These are phyloP conservation scores for Battus philenor DNA, from an alignment of 1,140 invertebrate genomes.

Conservation along the genomic window DNA sequence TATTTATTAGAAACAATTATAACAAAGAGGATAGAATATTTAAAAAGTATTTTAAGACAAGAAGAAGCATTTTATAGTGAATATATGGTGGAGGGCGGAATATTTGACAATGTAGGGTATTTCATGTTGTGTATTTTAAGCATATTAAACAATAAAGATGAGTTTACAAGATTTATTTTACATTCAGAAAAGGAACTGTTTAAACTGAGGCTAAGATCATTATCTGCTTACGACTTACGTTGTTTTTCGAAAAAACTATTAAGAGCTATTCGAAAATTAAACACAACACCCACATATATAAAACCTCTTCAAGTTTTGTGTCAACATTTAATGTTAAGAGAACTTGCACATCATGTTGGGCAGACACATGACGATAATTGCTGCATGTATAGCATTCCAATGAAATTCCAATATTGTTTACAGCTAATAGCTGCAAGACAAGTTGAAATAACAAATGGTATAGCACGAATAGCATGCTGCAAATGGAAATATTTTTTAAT, in stretches of 20 bases:
- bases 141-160: slow-evolving; percentile 33
- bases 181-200: slow-evolving; percentile 49
- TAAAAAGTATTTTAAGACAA: slow-evolving; percentile 43
- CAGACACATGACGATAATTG: slow-evolving; percentile 38
- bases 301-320: slow-evolving; percentile 39
- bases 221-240: slow-evolving; percentile 49
- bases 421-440: slow-evolving; percentile 70
- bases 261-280: slow-evolving; percentile 40
- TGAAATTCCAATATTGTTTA: slow-evolving; percentile 74
- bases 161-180: slow-evolving; percentile 40
- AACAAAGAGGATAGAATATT: slow-evolving; percentile 38
- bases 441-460: slow-evolving; percentile 72
- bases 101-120: slow-evolving; percentile 77
- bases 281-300: slow-evolving; percentile 23
- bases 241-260: slow-evolving; percentile 59
- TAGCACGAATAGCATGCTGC: slow-evolving; percentile 73
- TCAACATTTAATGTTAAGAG: slow-evolving; percentile 47
- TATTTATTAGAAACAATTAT: slow-evolving; percentile 49
- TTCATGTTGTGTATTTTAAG: slow-evolving; percentile 75
- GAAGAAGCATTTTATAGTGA: slow-evolving; percentile 50
- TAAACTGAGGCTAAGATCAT: slow-evolving; percentile 35
- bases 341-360: slow-evolving; percentile 47
- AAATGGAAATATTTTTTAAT: slow-evolving; percentile 75
- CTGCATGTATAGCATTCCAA: slow-evolving; percentile 41
- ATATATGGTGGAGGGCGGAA: slow-evolving; percentile 77